A percentile compares a stretch with the other conserved stretches of the same genome.
Conservation (phyloP, 2,888 invertebrate genomes). For the Piscicola geometra region DNA sequence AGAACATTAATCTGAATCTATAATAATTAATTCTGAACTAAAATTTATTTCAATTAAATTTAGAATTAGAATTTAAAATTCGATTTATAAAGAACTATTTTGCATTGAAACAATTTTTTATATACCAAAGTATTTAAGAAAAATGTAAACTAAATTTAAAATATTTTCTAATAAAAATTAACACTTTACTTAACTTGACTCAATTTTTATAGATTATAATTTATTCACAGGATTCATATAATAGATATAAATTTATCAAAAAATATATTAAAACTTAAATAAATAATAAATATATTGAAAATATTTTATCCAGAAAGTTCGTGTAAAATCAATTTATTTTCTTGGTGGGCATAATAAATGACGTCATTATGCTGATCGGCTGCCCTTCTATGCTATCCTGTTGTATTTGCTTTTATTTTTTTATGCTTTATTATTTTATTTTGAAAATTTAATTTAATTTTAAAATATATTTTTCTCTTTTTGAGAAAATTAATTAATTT, state of each 20-base stretch:
- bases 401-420: too few relatives aligned
- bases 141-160: too few relatives aligned
- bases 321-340: slow-evolving; percentile 13
- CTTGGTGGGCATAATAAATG: slow-evolving; percentile 11
- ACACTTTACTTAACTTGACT: too few relatives aligned
- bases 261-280: not conserved
- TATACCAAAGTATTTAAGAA: too few relatives aligned
- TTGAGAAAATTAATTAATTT: too few relatives aligned
- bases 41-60: too few relatives aligned
- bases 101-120: too few relatives aligned
- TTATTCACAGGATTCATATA: too few relatives aligned
- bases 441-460: not conserved
- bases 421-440: slow-evolving; percentile 1
- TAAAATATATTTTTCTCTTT: too few relatives aligned
- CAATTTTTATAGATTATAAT: too few relatives aligned
- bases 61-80: not conserved
- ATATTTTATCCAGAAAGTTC: slow-evolving; percentile 16
- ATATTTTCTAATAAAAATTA: too few relatives aligned
- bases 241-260: slow-evolving; percentile 3
- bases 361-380: slow-evolving; percentile 17
- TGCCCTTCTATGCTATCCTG: not conserved
- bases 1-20: too few relatives aligned
- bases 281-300: not conserved
- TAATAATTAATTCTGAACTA: not conserved
- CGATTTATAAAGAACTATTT: slow-evolving; percentile 13